A percentile compares a stretch with the other conserved stretches of the same genome.
phyloP scores from a whole-genome alignment of 1,140 invertebrate genomes.

The Tachypleus tridentatus region DNA sequence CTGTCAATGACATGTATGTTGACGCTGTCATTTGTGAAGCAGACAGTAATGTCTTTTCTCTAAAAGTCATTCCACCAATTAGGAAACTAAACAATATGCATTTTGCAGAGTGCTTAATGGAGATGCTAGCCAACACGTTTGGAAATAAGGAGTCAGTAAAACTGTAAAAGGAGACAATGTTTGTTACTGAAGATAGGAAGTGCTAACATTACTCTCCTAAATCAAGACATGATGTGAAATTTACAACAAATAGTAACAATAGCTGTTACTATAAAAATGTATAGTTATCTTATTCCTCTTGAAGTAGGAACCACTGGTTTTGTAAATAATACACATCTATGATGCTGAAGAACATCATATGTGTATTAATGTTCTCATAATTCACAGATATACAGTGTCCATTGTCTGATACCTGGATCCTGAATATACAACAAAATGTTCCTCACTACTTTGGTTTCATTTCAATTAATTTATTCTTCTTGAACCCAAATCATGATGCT shows the following conservation, averaged over 20 bases:
- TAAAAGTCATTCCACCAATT: background rate
- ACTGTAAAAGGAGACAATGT: slow-evolving; percentile 80
- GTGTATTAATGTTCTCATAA: no score
- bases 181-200: slow-evolving; percentile 72
- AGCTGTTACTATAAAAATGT: slow-evolving; percentile 67
- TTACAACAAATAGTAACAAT: slow-evolving; percentile 73
- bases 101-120: slow-evolving; percentile 69
- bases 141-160: slow-evolving; percentile 85
- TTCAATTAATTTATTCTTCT: no score
- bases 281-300: slow-evolving; percentile 73
- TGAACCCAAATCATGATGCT: no score
- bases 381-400: no score
- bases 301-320: no score
- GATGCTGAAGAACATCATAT: no score
- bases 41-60: background rate
- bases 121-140: slow-evolving; percentile 89
- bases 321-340: no score
- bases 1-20: slow-evolving; percentile 94
- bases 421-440: no score
- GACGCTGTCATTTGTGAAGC: slow-evolving; percentile 50
- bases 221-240: slow-evolving; percentile 61
- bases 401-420: no score
- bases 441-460: no score
- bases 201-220: slow-evolving; percentile 70
- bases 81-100: slow-evolving; percentile 9